Conservation (phyloP, 1,140 invertebrate genomes). For the Bombus superbus region DNA sequence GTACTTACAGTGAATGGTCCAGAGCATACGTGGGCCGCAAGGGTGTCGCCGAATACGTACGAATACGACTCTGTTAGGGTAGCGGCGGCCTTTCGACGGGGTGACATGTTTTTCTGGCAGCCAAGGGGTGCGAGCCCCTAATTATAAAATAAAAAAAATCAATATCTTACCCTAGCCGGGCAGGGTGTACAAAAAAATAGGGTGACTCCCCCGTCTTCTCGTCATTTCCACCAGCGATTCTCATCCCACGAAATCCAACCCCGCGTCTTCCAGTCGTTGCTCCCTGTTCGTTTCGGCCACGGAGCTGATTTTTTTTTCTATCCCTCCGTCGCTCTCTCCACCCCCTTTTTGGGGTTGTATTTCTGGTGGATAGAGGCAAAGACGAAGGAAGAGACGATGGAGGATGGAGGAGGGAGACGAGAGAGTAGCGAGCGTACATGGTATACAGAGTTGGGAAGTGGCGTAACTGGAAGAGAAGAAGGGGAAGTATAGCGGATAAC, state of each 20-base stretch:
- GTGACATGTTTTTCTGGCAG: constrained; percentile 81
- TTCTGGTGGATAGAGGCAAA: background rate
- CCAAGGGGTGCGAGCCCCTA: constrained; percentile 80
- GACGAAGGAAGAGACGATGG: background rate
- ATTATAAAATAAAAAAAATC: constrained; percentile 84
- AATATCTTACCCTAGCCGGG: constrained; percentile 81
- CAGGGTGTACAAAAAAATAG: constrained; percentile 78
- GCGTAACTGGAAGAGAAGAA: constrained; percentile 29
- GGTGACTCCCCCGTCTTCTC: constrained; percentile 75
- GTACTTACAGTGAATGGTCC: background rate
- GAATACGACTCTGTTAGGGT: background rate
- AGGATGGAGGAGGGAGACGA: background rate
- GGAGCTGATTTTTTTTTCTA: constrained; percentile 70
- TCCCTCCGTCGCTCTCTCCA: background rate
- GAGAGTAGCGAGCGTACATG: background rate
- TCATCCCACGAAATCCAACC: constrained; percentile 36
- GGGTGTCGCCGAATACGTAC: background rate
- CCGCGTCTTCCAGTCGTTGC: constrained; percentile 71
- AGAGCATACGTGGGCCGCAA: background rate
- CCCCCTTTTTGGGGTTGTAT: constrained; percentile 13
- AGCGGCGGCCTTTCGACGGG: constrained; percentile 37
- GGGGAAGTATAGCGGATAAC: constrained; percentile 66
- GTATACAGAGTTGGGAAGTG: constrained; percentile 44
- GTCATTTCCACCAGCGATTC: constrained; percentile 49
- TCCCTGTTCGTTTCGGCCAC: constrained; percentile 67